phyloP scores from a whole-genome alignment of 2,888 invertebrate species.

The Phyllotreta cruciferae region DNA sequence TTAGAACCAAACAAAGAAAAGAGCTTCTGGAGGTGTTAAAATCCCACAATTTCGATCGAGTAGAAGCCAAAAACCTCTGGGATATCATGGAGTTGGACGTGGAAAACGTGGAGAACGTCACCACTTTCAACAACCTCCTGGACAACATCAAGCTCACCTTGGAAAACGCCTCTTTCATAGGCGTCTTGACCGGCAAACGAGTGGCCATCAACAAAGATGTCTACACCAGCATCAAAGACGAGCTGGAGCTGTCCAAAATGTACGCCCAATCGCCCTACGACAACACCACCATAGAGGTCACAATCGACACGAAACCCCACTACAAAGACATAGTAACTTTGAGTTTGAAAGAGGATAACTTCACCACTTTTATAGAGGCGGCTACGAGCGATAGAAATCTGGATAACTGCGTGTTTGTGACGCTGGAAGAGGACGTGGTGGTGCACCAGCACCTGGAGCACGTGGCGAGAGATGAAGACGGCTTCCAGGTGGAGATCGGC shows the following conservation, averaged over 20 bases:
- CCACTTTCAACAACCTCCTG: slow-evolving; percentile 21
- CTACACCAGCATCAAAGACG: slow-evolving; percentile 23
- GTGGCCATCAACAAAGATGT: slow-evolving; percentile 30
- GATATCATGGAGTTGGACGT: slow-evolving; percentile 17
- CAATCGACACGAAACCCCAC: slow-evolving; percentile 14
- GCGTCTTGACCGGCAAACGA: slow-evolving; percentile 23
- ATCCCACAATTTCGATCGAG: slow-evolving; percentile 20
- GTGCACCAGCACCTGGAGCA: slow-evolving; percentile 14
- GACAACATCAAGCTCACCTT: slow-evolving; percentile 13
- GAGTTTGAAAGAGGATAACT: slow-evolving; percentile 11
- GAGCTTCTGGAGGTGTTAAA: slow-evolving; percentile 7
- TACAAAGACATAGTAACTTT: slow-evolving; percentile 17
- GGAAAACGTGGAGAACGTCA: slow-evolving; percentile 12
- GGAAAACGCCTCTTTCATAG: slow-evolving; percentile 25
- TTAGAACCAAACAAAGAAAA: not conserved
- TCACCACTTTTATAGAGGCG: slow-evolving; percentile 10
- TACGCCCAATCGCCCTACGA: slow-evolving; percentile 29
- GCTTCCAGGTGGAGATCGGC: slow-evolving; percentile 10
- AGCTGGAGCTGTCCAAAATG: slow-evolving; percentile 28
- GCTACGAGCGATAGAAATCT: slow-evolving; percentile 18
- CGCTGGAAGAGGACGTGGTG: slow-evolving; percentile 24
- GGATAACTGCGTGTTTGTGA: slow-evolving; percentile 33
- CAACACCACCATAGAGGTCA: slow-evolving; percentile 13
- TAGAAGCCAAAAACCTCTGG: slow-evolving; percentile 26
- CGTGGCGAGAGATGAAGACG: not conserved